Base-by-base conservation (phyloP, 1,140 invertebrate species). In the Leptinotarsa undecemlineata region DNA sequence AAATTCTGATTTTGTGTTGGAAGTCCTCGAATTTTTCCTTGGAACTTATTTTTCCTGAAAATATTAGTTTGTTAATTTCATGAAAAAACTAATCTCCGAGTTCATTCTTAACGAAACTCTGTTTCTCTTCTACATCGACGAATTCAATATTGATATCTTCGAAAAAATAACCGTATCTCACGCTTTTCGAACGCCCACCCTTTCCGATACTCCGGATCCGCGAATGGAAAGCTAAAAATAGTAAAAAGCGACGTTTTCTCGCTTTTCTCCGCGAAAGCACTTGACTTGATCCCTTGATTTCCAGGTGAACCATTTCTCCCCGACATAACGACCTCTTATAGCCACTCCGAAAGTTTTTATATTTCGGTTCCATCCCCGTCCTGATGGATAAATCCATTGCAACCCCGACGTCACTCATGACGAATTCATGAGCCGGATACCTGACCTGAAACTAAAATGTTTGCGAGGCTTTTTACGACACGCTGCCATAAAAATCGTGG, bases 261-360 rank as follows among this genome's bases (percentile, higher is more conserved):
- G 17, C 51, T 57, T 57, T 15, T 3, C 51, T 57, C n/a, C n/a
- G 15, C 15, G n/a, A n/a, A 57, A n/a, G 51, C 51, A 57, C 51
- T 57, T 57, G 51, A 57, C 51, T 57, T 57, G 51, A 57, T 57
- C 51, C 51, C 51, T 57, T 57, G 51, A 57, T 57, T 57, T 57
- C 51, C 51, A 57, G 51, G 51, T 57, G 51, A 57, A 57, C 51
- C 51, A 57, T 57, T 57, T 57, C 51, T 57, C 51, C 51, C 51
- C 51, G 6, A 19, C 3, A 19, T 57, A 57, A 57, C 51, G 51
- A 57, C 51, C 51, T 57, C 51, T 57, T 57, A 57, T 57, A 57
- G 51, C 51, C 51, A 57, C 51, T 57, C 51, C 0, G 51, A 57
- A 57, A 57, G 51, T 57, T 57, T 57, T 57, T 57, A 57, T 57